phyloP scores from a whole-genome alignment of 1,140 invertebrate species.

The Zaprionus gabonicus region DNA sequence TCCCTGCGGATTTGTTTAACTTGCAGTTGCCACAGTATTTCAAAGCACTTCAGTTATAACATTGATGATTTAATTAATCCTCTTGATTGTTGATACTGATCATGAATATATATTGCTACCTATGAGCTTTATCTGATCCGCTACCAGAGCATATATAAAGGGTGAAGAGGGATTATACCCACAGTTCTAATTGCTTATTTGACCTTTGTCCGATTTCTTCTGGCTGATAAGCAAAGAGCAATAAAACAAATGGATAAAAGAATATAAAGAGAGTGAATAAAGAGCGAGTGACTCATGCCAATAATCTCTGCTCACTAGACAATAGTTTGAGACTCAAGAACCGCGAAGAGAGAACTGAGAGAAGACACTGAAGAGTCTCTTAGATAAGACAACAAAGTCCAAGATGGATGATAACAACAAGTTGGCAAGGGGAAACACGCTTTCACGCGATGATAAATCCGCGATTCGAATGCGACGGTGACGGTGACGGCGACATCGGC shows the following conservation, averaged over 20 bases:
- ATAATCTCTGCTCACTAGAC: slow-evolving; percentile 7
- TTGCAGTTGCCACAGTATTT: neutral
- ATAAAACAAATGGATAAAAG: neutral
- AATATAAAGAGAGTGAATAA: neutral
- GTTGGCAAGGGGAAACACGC: slow-evolving; percentile 6
- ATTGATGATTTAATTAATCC: neutral
- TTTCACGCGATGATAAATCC: slow-evolving; percentile 40
- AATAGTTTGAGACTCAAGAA: neutral
- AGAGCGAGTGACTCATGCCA: slow-evolving; percentile 11
- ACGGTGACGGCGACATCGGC: slow-evolving; percentile 12
- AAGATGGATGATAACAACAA: slow-evolving; percentile 25
- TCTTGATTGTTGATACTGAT: neutral
- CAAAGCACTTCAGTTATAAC: slow-evolving; percentile 1
- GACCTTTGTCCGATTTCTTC: neutral
- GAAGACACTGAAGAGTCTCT: neutral
- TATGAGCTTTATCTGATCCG: neutral
- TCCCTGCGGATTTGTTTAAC: slow-evolving; percentile 26
- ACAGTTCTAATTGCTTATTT: neutral
- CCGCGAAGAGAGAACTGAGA: neutral
- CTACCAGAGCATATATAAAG: no score
- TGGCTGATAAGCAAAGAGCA: neutral
- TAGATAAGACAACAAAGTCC: slow-evolving; percentile 38
- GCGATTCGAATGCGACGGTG: slow-evolving; percentile 25
- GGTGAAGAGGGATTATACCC: no score
- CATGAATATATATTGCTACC: neutral